Base-by-base conservation (phyloP, 2,888 invertebrate genomes). In the Chrysina gloriosa region DNA sequence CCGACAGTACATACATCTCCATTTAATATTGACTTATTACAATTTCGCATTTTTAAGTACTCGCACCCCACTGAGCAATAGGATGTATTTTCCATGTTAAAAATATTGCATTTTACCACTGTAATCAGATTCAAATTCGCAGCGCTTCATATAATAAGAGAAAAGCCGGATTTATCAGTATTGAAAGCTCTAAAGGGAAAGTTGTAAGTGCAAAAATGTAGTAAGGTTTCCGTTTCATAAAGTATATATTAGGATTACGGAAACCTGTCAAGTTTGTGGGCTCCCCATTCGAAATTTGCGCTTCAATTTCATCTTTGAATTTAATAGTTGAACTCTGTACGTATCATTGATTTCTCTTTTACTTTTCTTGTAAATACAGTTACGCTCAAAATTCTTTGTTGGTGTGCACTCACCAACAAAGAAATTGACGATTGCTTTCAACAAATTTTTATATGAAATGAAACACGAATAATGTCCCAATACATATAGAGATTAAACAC, bases 161-260 rank as follows among this genome's bases (percentile, higher is more conserved):
- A 42, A 61, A 61, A 27, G 36, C 27, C 16, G 42, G 19, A 42
- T 42, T 58, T 58, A 36, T 14, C 19, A 34, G 25, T 16, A 19
- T 19, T 23, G 19, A 21, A 36, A n/a, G 23, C 14, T 27, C 42
- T 27, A 27, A 14, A 25, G 58, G 14, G 39, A 58, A 42, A 61
- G 25, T 61, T 42, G 16, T 34, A 14, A 42, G 58, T 29, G 25
- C 42, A 27, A 29, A 61, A 19, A 61, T 29, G 58, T 61, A 42
- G 68, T 68, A 69, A 64, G 71, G 69, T 69, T 71, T 71, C 71
- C 69, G 68, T 71, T 71, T 71, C 68, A 71, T 71, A 71, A 71
- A 71, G 70, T 71, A 71, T 71, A n/a, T 68, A 68, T 63, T 50
- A 58, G 68, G 69, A 71, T 71, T 71, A 69, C 68, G 54, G 69